These are phyloP conservation scores for Anomalospiza imberbis DNA, from an alignment of 2,797 vertebrate species.

Conservation along the genomic window DNA sequence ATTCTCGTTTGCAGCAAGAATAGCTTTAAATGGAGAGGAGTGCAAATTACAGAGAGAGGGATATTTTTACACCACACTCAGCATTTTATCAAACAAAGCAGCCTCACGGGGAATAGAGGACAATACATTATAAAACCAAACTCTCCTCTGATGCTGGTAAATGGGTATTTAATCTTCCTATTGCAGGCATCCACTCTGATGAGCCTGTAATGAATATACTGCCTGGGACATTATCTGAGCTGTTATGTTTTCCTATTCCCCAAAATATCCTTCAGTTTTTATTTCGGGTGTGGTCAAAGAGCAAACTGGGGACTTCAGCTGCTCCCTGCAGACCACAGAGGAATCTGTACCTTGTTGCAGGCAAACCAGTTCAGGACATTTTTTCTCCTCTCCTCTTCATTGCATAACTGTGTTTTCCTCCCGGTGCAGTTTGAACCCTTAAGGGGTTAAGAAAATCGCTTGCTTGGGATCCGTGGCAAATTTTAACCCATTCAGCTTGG, in stretches of 20 bases:
- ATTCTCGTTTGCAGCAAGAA: slow-evolving; percentile 84
- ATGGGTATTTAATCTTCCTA: slow-evolving; percentile 80
- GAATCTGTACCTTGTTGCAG: slow-evolving; percentile 64
- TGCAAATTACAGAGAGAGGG: slow-evolving; percentile 75
- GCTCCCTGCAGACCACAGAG: slow-evolving; percentile 48
- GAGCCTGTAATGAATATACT: slow-evolving; percentile 83
- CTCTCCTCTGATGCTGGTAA: slow-evolving; percentile 80
- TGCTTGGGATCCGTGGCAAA: slow-evolving; percentile 61
- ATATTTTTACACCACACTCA: slow-evolving; percentile 87
- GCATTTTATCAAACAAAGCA: slow-evolving; percentile 88
- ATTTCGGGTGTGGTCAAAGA: slow-evolving; percentile 64
- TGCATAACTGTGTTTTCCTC: slow-evolving; percentile 74
- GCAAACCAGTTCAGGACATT: slow-evolving; percentile 61
- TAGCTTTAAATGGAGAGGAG: slow-evolving; percentile 84
- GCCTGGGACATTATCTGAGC: slow-evolving; percentile 79
- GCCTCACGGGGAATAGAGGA: slow-evolving; percentile 77
- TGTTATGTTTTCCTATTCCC: slow-evolving; percentile 65
- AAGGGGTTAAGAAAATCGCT: slow-evolving; percentile 73
- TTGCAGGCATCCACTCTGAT: slow-evolving; percentile 78
- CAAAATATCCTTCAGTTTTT: slow-evolving; percentile 72
- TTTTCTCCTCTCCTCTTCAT: slow-evolving; percentile 67
- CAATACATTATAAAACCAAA: slow-evolving; percentile 82
- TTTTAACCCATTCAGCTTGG: slow-evolving; percentile 74
- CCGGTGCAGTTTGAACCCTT: slow-evolving; percentile 68
- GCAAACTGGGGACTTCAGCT: slow-evolving; percentile 40